Percentiles rank a stretch among this genome's conserved stretches.
phyloP scores from a whole-genome alignment of 2,113 vertebrate genomes.

The Pseudopodoces humilis region DNA sequence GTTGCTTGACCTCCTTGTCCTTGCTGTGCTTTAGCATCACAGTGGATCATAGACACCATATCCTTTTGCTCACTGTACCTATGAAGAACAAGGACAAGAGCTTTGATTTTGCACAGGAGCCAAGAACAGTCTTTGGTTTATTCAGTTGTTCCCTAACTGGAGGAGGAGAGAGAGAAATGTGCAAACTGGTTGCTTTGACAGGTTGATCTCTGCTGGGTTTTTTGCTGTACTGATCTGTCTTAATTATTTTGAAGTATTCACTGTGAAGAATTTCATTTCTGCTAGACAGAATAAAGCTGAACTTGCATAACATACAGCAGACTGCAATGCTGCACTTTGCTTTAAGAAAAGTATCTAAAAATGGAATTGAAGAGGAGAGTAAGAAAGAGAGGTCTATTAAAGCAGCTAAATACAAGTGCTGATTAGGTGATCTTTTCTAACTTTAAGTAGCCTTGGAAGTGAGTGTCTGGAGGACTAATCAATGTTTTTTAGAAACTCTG shows the following conservation, averaged over 20 bases:
- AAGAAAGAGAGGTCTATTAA: not conserved
- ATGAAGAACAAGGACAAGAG: not conserved
- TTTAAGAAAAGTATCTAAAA: constrained; percentile 1
- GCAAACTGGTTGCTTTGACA: constrained; percentile 14
- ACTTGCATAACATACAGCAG: constrained; percentile 31
- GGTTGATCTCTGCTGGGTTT: constrained; percentile 3
- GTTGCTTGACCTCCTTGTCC: not conserved
- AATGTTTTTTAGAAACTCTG: not conserved
- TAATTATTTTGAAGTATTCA: constrained; percentile 41
- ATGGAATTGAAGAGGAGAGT: not conserved
- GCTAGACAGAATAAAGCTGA: constrained; percentile 27
- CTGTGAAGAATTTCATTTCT: constrained; percentile 40
- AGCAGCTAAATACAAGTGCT: not conserved
- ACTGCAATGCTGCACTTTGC: not conserved
- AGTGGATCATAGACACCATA: not conserved
- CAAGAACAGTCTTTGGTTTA: not conserved
- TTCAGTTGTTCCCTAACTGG: not conserved
- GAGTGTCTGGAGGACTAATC: not conserved
- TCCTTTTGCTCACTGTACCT: not conserved
- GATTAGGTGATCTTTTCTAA: not conserved
- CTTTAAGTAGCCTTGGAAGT: not conserved
- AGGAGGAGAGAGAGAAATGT: not conserved
- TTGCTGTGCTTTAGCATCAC: not conserved
- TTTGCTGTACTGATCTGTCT: constrained; percentile 6
- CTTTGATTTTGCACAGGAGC: not conserved